These are phyloP conservation scores for Pseudochaenichthys georgianus DNA, from an alignment of 2,797 vertebrate genomes.

Conservation along the genomic window DNA sequence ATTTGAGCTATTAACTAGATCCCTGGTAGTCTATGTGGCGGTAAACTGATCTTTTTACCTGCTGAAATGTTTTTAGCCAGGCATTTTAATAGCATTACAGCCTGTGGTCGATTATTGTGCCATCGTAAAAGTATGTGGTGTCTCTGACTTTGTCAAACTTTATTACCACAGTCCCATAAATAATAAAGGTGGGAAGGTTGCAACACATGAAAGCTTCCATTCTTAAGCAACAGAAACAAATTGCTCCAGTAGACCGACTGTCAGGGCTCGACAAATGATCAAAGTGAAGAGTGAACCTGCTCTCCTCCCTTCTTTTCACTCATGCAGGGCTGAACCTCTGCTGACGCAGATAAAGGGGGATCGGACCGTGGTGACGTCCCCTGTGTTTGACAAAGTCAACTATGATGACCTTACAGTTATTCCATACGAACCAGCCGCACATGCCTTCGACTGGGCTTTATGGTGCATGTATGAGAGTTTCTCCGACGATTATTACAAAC, in stretches of 20 bases:
- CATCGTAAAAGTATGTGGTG: too few relatives aligned
- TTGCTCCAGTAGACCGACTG: background rate
- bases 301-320: background rate
- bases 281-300: background rate
- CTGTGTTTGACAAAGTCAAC: constrained; percentile 83
- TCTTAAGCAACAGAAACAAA: background rate
- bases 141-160: too few relatives aligned
- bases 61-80: too few relatives aligned
- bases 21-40: too few relatives aligned
- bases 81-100: too few relatives aligned
- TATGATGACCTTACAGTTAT: constrained; percentile 79
- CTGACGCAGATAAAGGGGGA: constrained; percentile 85
- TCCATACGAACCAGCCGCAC: constrained; percentile 53
- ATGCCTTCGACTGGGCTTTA: constrained; percentile 87
- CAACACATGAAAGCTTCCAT: background rate
- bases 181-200: too few relatives aligned
- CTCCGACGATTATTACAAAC: constrained; percentile 72
- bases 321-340: constrained; percentile 84
- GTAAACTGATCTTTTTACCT: too few relatives aligned
- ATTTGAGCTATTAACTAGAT: too few relatives aligned
- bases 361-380: constrained; percentile 80
- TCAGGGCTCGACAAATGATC: background rate
- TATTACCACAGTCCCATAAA: too few relatives aligned
- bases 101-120: too few relatives aligned
- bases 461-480: constrained; percentile 85